Conservation (phyloP, 2,113 vertebrate genomes). For the Chlorocebus sabaeus region DNA sequence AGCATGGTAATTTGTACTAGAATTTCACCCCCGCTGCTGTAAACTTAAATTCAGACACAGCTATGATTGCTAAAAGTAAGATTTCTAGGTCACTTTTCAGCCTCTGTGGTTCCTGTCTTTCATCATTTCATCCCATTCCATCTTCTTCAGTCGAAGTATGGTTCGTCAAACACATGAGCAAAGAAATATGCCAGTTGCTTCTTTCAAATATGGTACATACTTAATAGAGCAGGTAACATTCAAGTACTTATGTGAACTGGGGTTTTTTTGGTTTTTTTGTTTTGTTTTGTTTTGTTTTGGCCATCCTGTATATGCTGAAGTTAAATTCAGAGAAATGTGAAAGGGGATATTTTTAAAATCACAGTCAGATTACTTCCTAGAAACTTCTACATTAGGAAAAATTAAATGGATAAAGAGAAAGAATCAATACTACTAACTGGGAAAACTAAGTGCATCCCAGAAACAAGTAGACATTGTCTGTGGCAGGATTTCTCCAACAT, state of each 20-base stretch:
- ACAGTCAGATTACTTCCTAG: background rate
- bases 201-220: conserved; percentile 8
- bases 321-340: background rate
- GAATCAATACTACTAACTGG: background rate
- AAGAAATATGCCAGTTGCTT: conserved; percentile 47
- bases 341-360: background rate
- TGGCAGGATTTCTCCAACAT: background rate
- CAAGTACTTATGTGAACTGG: background rate
- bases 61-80: conserved; percentile 86
- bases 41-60: conserved; percentile 84
- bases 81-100: conserved; percentile 84
- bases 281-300: no score
- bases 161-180: conserved; percentile 73
- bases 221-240: background rate
- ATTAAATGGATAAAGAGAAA: background rate
- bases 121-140: conserved; percentile 79
- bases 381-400: background rate
- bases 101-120: conserved; percentile 81
- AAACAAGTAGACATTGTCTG: background rate
- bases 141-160: conserved; percentile 69
- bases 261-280: background rate
- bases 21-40: conserved; percentile 86
- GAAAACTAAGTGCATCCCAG: background rate
- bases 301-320: background rate
- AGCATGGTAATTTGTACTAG: conserved; percentile 87